Base-by-base conservation (phyloP, 2,113 vertebrate genomes). In the Opisthocomus hoazin region DNA sequence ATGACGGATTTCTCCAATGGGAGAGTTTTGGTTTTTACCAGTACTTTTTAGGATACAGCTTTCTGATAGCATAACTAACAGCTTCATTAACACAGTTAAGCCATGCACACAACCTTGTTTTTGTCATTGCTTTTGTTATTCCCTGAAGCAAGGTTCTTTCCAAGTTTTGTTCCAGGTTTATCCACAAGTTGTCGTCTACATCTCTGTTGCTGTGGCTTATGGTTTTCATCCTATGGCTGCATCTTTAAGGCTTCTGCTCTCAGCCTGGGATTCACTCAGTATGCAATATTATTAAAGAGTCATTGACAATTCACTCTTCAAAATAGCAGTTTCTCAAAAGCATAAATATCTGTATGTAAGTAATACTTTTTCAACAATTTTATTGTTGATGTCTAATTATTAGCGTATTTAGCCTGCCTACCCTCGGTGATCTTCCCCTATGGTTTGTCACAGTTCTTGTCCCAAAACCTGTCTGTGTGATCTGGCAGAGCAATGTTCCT, bases 61-160 rank as follows among this genome's bases (percentile, higher is more conserved):
- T 77, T 76, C 73, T 81, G 76, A 71, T 61, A 34, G 69, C 46
- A 48, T 84, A 87, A 87, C 36, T 81, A 75, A 89, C 81, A 60
- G 15, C 60, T 87, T 94, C 80, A 78, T 94, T 89, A 91, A 21
- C 37, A 66, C 68, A 66, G 2, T 66, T 77, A 37, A 91, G 37
- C 66, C 48, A 32, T 37, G 20, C 15, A 5, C 5, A 0, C 54
- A 81, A 50, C 64, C 58, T 91, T 91, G 61, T 6, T 12, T 56
- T 90, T 90, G 71, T 71, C 93, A 43, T 48, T 93, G 86, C 36
- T 89, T 79, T 65, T 96, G 68, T 65, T 94, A 9, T 89, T 68
- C 50, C 89, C 58, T 5, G 7, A 32, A 78, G 69, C 19, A 10
- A 45, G 19, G 57, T 87, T 41, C 14, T 64, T 68, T 29, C 26